Evolutionary conservation across 2,888 invertebrate species (phyloP), one percentile per base, ranked within the genome.

Genomic region (Acanthoscelides obtectus): DNA sequence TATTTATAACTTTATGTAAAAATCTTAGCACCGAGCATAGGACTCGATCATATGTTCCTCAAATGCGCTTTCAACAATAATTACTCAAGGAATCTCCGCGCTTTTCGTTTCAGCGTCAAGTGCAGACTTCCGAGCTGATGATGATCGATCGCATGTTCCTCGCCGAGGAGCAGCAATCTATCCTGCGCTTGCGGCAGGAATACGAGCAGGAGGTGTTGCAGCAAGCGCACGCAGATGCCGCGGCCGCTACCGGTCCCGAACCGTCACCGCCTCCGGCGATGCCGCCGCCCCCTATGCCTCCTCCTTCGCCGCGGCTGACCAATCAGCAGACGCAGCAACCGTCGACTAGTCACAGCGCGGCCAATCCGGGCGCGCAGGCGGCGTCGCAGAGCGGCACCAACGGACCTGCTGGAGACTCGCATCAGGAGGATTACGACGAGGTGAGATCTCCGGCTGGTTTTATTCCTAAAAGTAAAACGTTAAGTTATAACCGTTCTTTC

Each of bases 121-220:
- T 92, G 71, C 89, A 91, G 77, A 92, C 93, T 0, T 91, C 93
- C 0, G 94, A 94, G 83, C 83, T 91, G 72, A 91, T 94, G 86
- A 92, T 94, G 91, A 87, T 94, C 73, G 91, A 93, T 79, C 88
- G 93, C 71, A 88, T 93, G 84, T 90, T 93, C 82, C 89, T 93
- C 67, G 88, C 91, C 20, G 94, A 94, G 79, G 91, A 94, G 74
- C 90, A 90, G 77, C 88, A 87, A 74, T 88, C 90, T 72, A 85
- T 94, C 67, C 88, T 89, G 70, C 88, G 88, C 79, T 84, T 91
- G 75, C 87, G 89, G 68, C 88, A 88, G 70, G 89, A 90, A 63
- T 79, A 79, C 45, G 83, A 84, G 71, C 74, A 78, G 1, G 81
- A 81, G 70, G 69, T 79, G 45, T 69, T 78, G 22, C 76, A 73